Percentiles rank a stretch among this genome's conserved stretches.
These are phyloP conservation scores for Platichthys stellatus DNA, from an alignment of 2,113 vertebrate genomes.

Conservation along the genomic window DNA sequence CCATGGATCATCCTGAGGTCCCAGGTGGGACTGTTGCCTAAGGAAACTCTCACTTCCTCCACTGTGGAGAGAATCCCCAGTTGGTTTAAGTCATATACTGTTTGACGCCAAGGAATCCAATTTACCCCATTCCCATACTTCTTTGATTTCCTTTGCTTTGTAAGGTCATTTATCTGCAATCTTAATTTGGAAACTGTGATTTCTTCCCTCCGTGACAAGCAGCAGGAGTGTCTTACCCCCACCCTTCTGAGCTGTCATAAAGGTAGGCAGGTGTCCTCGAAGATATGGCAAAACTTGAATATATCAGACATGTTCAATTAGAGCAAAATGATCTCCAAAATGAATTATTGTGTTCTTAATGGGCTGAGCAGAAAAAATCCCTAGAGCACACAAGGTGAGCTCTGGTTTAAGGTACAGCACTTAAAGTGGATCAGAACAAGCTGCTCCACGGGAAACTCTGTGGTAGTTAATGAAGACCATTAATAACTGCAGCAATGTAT, in stretches of 20 bases:
- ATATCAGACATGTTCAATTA: conserved; percentile 76
- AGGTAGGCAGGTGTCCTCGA: conserved; percentile 74
- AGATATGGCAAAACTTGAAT: conserved; percentile 51
- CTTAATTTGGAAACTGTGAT: conserved; percentile 83
- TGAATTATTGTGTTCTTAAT: conserved; percentile 75
- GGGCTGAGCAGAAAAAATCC: conserved; percentile 68
- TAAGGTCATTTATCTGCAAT: conserved; percentile 83
- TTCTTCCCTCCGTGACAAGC: conserved; percentile 74
- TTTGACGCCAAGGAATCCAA: conserved; percentile 82
- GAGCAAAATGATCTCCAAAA: conserved; percentile 63
- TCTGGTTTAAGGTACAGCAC: conserved; percentile 45
- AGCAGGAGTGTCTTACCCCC: conserved; percentile 44
- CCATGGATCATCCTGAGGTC: conserved; percentile 78
- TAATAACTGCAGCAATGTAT: conserved; percentile 27
- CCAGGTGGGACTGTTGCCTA: conserved; percentile 81
- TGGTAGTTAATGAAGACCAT: conserved; percentile 48
- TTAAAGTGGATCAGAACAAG: conserved; percentile 59
- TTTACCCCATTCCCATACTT: conserved; percentile 81
- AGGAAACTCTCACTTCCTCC: conserved; percentile 81
- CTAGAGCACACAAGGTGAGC: conserved; percentile 63
- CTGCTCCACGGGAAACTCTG: conserved; percentile 26
- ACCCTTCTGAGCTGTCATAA: conserved; percentile 57
- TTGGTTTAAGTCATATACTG: conserved; percentile 85
- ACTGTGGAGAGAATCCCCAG: conserved; percentile 81
- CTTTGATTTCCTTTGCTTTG: conserved; percentile 82